Base-by-base conservation (phyloP, 2,113 vertebrate species). In the Cacatua alba region DNA sequence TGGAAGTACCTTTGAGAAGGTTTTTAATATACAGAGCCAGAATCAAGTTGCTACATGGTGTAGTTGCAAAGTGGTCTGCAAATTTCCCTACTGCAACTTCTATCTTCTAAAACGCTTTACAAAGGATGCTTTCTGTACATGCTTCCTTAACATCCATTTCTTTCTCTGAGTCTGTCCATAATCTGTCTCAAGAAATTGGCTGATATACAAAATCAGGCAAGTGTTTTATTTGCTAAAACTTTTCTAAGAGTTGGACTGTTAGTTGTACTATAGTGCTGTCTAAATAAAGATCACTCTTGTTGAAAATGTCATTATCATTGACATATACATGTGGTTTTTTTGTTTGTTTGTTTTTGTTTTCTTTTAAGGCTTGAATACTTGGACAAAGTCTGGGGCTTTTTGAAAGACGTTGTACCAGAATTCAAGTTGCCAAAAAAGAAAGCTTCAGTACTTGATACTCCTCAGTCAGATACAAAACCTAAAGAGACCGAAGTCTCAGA, bases 351-450 rank as follows among this genome's bases (percentile, higher is more conserved):
- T 35, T 39, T 88, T 72, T 67, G 72, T 77, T 94, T 80, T 90
- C 69, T 82, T 94, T 94, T 95, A 81, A 99, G 99, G 76, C 88
- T 96, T 62, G 81, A 65, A 21, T 96, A 98, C 88, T 49, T 90
- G 23, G 96, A 97, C 74, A 97, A 98, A 97, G 94, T 98, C 20
- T 99, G 99, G 99, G 86, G 97, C 64, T 98, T 99, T 92, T 96
- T 99, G 88, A 98, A 97, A 96, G 96, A 97, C 20, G 85, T 79
- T 91, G 90, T 99, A 77, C 98, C 99, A 26, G 97, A 97, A 84
- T 99, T 99, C 96, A 98, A 97, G 74, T 91, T 98, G 60, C 81
- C 95, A 37, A 94, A 98, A 41, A 96, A 98, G 14, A 80, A 62
- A 35, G 81, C 43, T 85, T 77, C 88, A 49, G 98, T 97, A 94